Conservation (phyloP, 2,888 invertebrate species). For the Aleiodes testaceus region DNA sequence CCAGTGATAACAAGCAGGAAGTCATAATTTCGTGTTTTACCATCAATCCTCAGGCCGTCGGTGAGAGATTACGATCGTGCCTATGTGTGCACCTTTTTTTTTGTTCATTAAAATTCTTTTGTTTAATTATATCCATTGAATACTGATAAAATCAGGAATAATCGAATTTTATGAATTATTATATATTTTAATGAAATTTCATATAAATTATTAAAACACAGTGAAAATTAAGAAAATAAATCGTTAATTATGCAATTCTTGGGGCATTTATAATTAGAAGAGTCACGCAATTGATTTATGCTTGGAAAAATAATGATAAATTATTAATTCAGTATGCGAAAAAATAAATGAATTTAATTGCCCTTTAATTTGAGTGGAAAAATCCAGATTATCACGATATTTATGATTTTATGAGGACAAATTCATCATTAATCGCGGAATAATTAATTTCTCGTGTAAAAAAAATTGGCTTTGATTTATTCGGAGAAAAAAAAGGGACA, state of each 20-base stretch:
- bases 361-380: no score
- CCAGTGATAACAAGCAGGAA: slow-evolving; percentile 55
- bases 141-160: slow-evolving; percentile 5
- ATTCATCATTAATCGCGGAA: no score
- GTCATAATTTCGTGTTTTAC: slow-evolving; percentile 61
- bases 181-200: background rate
- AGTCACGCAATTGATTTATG: slow-evolving; percentile 68
- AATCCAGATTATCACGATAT: no score
- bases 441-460: no score
- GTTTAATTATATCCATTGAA: background rate
- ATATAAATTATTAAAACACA: slow-evolving; percentile 25
- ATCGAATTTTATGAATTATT: background rate
- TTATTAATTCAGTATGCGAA: background rate
- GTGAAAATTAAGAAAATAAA: slow-evolving; percentile 25
- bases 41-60: slow-evolving; percentile 59
- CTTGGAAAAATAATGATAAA: background rate
- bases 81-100: slow-evolving; percentile 44
- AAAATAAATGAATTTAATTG: no score
- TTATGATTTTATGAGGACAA: no score
- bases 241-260: background rate
- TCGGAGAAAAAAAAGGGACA: background rate
- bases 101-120: background rate
- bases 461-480: no score
- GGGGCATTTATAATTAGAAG: slow-evolving; percentile 67
- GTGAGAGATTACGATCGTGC: slow-evolving; percentile 58